These are phyloP conservation scores for Pilophorus perplexus DNA, from an alignment of 2,888 invertebrate species.

Conservation along the genomic window DNA sequence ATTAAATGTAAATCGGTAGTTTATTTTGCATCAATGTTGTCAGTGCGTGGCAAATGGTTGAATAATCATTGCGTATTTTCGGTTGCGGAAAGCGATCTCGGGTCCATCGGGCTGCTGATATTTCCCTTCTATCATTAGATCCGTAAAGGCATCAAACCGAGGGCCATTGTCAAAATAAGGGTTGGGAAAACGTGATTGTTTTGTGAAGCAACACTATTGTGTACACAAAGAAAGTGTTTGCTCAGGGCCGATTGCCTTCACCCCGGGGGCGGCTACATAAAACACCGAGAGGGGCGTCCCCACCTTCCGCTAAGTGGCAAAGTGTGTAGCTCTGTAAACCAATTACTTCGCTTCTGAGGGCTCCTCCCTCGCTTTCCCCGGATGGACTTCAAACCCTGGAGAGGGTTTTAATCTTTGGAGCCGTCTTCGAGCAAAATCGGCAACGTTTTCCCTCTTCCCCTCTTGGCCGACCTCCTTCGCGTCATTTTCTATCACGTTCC, in stretches of 20 bases:
- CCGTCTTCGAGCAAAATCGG: conserved; percentile 9
- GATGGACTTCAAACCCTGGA: conserved; percentile 15
- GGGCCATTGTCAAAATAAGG: conserved; percentile 31
- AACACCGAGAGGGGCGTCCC: conserved; percentile 12
- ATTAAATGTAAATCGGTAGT: no score
- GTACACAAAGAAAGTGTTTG: conserved; percentile 43
- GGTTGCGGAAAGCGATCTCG: no score
- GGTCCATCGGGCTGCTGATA: no score
- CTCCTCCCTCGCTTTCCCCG: neutral
- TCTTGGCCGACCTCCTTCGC: neutral
- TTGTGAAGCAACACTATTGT: conserved; percentile 42
- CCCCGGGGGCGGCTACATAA: conserved; percentile 29
- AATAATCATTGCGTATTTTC: no score
- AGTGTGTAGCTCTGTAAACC: conserved; percentile 42
- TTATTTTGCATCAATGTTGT: no score
- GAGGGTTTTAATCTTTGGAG: conserved; percentile 21
- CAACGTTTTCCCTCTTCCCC: conserved; percentile 20
- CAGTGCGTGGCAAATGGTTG: no score
- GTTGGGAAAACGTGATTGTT: conserved; percentile 37
- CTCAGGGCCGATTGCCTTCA: conserved; percentile 32
- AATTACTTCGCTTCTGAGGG: conserved; percentile 35
- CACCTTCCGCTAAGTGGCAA: conserved; percentile 38
- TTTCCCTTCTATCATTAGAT: conserved; percentile 8
- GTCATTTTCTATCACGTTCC: neutral
- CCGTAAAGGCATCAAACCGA: conserved; percentile 28